Conservation (phyloP, 1,140 invertebrate genomes). For the Psilanteris sp. region DNA sequence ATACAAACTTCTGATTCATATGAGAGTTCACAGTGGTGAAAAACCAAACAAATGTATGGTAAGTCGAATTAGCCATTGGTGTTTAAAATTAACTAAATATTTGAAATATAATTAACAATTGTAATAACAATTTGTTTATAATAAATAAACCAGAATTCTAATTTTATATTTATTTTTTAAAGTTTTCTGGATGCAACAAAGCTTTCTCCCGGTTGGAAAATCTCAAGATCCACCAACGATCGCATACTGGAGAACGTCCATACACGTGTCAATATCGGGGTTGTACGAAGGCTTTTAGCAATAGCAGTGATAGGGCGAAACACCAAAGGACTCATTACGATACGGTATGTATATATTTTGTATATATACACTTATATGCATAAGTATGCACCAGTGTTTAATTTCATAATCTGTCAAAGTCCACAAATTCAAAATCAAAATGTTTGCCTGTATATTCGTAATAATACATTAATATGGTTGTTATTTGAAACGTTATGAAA, state of each 20-base stretch:
- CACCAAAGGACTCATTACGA: conserved; percentile 98
- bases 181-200: conserved; percentile 95
- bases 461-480: too few species aligned
- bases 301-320: conserved; percentile 97
- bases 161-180: conserved; percentile 37
- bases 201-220: conserved; percentile 97
- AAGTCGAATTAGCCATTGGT: too few species aligned
- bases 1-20: conserved; percentile 97
- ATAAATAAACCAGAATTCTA: too few species aligned
- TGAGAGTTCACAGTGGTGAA: conserved; percentile 96
- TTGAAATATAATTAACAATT: too few species aligned
- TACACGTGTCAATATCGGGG: conserved; percentile 91
- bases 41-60: conserved; percentile 98
- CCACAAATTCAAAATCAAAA: too few species aligned
- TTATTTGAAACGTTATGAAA: too few species aligned
- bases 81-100: too few species aligned
- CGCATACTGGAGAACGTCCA: conserved; percentile 94
- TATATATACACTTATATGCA: too few species aligned
- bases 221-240: conserved; percentile 96
- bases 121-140: too few species aligned
- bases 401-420: too few species aligned
- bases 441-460: too few species aligned
- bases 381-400: too few species aligned
- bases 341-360: conserved; percentile 87
- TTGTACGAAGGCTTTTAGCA: conserved; percentile 96